These are phyloP conservation scores for Meandrusa payeni DNA, from an alignment of 2,888 invertebrate species.

Conservation along the genomic window DNA sequence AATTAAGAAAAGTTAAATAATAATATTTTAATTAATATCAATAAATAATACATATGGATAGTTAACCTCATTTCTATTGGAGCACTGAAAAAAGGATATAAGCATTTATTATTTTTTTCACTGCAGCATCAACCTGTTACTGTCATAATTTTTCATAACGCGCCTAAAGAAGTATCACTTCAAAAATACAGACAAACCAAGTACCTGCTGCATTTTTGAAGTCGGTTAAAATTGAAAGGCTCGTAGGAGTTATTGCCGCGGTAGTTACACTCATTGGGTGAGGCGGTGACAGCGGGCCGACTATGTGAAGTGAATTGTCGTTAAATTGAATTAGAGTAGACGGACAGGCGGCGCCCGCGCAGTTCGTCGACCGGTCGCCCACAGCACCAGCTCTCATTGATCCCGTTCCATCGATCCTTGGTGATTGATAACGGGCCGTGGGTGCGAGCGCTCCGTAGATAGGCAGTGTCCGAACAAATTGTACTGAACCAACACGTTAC, in stretches of 20 bases:
- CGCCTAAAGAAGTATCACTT: no score
- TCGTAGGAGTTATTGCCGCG: conserved; percentile 37
- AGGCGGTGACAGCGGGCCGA: conserved; percentile 50
- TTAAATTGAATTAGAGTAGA: conserved; percentile 76
- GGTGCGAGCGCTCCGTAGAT: conserved; percentile 52
- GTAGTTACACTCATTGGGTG: conserved; percentile 49
- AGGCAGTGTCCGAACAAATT: conserved; percentile 31
- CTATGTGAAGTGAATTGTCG: conserved; percentile 65
- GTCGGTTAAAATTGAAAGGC: conserved; percentile 28
- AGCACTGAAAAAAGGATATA: no score
- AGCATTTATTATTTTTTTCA: no score
- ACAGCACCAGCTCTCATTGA: conserved; percentile 67
- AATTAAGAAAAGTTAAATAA: no score
- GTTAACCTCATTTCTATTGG: no score
- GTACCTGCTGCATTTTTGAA: no score
- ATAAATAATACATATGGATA: no score
- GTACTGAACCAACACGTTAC: conserved; percentile 27
- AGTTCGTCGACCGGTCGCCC: conserved; percentile 80
- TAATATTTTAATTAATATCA: no score
- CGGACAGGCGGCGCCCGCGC: conserved; percentile 71
- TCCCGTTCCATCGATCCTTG: conserved; percentile 73
- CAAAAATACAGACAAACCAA: no score
- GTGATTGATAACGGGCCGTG: conserved; percentile 67
- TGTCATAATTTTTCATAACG: no score
- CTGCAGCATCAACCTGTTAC: no score